A percentile compares a stretch with the other conserved stretches of the same genome.
phyloP scores from a whole-genome alignment of 2,888 invertebrate genomes.

The Leptopilina syphax region DNA sequence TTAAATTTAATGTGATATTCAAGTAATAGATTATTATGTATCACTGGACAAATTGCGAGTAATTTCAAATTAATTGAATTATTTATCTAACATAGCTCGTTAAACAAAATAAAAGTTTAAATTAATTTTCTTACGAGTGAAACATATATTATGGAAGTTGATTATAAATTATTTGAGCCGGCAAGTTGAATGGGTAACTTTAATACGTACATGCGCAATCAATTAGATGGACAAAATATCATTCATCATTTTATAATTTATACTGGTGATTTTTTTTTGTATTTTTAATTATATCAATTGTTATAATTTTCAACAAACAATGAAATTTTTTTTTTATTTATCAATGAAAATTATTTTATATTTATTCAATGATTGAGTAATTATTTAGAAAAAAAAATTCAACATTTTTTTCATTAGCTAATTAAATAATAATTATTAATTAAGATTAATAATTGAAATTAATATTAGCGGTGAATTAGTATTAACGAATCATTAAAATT shows the following conservation, averaged over 20 bases:
- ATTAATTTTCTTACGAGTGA: neutral
- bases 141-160: conserved; percentile 4
- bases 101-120: conserved; percentile 1
- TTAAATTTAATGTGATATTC: too few species aligned
- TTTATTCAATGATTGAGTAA: too few species aligned
- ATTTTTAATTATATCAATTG: neutral
- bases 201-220: neutral
- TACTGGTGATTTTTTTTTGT: neutral
- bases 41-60: conserved; percentile 1
- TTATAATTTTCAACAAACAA: neutral
- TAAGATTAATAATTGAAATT: too few species aligned
- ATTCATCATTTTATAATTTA: neutral
- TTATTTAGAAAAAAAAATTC: too few species aligned
- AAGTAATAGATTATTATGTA: neutral
- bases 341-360: too few species aligned
- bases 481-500: too few species aligned
- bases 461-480: too few species aligned
- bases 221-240: neutral
- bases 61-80: conserved; percentile 8
- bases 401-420: too few species aligned
- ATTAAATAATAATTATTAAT: too few species aligned
- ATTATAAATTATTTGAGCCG: neutral
- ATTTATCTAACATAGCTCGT: neutral
- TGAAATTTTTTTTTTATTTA: too few species aligned
- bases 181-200: neutral